phyloP scores from a whole-genome alignment of 2,888 invertebrate species.

The Eupelmus urozonus region DNA sequence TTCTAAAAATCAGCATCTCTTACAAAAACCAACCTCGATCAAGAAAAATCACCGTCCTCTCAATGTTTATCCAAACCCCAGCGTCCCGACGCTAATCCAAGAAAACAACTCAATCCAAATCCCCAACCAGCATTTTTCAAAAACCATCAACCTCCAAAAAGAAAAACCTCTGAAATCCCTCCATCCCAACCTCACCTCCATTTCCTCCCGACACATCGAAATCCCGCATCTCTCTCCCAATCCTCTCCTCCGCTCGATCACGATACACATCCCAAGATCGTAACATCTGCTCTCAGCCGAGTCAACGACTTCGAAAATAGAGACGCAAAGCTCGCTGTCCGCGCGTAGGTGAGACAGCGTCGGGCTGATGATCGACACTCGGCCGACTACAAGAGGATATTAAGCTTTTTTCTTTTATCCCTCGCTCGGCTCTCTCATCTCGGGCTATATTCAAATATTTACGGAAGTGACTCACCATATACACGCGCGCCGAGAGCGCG shows the following conservation, averaged over 20 bases:
- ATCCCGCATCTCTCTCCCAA: constrained; percentile 4
- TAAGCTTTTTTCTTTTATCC: constrained; percentile 33
- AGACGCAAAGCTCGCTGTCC: not conserved
- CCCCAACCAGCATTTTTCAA: too few species aligned
- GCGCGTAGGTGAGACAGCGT: constrained; percentile 44
- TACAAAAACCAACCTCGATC: too few species aligned
- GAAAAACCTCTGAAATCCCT: too few species aligned
- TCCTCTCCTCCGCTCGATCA: constrained; percentile 1
- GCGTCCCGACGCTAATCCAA: too few species aligned
- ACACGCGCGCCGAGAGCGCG: not conserved
- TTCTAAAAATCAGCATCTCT: too few species aligned
- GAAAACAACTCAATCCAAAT: too few species aligned
- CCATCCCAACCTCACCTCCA: too few species aligned
- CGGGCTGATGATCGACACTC: constrained; percentile 52
- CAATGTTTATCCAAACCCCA: too few species aligned
- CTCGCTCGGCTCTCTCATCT: not conserved
- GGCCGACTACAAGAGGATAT: constrained; percentile 47
- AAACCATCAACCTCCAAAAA: too few species aligned
- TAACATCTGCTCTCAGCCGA: not conserved
- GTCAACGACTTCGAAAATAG: constrained; percentile 25
- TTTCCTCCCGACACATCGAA: constrained; percentile 45
- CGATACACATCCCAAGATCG: constrained; percentile 30
- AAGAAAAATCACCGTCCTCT: too few species aligned
- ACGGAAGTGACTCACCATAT: constrained; percentile 57
- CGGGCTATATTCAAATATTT: constrained; percentile 56